Evolutionary conservation across 2,888 invertebrate genomes (phyloP).

Genomic region (Chrysodeixis includens): DNA sequence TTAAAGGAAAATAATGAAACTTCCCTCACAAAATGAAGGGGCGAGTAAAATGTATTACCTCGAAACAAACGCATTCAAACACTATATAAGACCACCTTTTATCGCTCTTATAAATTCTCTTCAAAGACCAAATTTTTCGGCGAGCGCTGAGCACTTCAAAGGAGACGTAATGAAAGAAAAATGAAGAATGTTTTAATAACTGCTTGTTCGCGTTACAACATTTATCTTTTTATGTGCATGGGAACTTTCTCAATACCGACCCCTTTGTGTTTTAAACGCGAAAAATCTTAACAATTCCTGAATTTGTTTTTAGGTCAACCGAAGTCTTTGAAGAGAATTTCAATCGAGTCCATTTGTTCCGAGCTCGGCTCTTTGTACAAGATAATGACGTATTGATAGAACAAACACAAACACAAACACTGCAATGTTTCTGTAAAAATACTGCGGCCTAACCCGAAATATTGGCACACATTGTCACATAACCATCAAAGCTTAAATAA

Average conservation of each 20-base stretch:
- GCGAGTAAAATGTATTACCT: slow-evolving; percentile 56
- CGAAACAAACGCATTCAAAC: slow-evolving; percentile 57
- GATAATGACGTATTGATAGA: slow-evolving; percentile 37
- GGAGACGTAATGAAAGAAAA: slow-evolving; percentile 54
- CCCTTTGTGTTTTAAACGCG: slow-evolving; percentile 52
- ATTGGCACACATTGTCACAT: neutral
- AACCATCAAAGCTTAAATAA: neutral
- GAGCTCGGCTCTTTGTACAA: slow-evolving; percentile 30
- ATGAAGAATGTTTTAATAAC: slow-evolving; percentile 62
- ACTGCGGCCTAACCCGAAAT: slow-evolving; percentile 2
- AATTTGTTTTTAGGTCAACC: slow-evolving; percentile 59
- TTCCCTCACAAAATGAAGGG: slow-evolving; percentile 50
- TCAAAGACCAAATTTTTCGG: slow-evolving; percentile 41
- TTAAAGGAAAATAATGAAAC: slow-evolving; percentile 69
- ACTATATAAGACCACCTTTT: slow-evolving; percentile 42
- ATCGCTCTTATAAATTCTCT: slow-evolving; percentile 38
- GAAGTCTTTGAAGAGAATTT: slow-evolving; percentile 53
- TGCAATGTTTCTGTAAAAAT: slow-evolving; percentile 6
- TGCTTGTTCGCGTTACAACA: slow-evolving; percentile 47
- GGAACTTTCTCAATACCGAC: slow-evolving; percentile 42
- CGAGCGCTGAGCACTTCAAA: slow-evolving; percentile 54
- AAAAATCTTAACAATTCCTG: slow-evolving; percentile 54
- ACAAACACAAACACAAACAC: slow-evolving; percentile 24
- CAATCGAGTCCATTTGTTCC: slow-evolving; percentile 57
- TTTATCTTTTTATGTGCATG: slow-evolving; percentile 51